Conservation (phyloP, 2,888 invertebrate species). For the Pseudoips prasinana region DNA sequence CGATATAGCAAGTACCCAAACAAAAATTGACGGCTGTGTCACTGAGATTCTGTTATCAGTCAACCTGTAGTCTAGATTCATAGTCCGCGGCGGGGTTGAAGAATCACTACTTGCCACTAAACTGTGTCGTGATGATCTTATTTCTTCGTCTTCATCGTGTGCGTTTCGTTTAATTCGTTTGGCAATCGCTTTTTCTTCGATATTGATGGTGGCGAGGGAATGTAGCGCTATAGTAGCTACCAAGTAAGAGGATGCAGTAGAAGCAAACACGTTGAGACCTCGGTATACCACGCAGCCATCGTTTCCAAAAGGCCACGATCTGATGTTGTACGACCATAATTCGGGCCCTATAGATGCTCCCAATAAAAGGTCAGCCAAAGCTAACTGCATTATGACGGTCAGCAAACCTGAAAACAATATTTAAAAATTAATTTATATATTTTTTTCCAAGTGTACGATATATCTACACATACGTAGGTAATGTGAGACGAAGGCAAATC, state of each 20-base stretch:
- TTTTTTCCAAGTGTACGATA: no score
- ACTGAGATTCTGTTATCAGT: constrained; percentile 69
- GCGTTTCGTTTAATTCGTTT: constrained; percentile 55
- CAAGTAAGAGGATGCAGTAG: constrained; percentile 81
- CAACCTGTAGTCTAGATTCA: constrained; percentile 79
- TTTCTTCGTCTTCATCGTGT: constrained; percentile 66
- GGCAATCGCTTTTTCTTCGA: constrained; percentile 63
- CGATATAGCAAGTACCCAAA: constrained; percentile 82
- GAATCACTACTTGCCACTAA: constrained; percentile 72
- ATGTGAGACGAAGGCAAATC: no score
- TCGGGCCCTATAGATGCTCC: constrained; percentile 73
- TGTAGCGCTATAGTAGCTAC: constrained; percentile 81
- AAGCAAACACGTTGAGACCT: constrained; percentile 79
- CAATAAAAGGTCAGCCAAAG: constrained; percentile 73
- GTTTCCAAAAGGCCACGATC: constrained; percentile 76
- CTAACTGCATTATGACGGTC: constrained; percentile 77
- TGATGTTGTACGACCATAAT: constrained; percentile 72
- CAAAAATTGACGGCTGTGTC: constrained; percentile 75
- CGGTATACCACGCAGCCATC: constrained; percentile 77
- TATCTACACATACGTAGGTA: no score
- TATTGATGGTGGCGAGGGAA: constrained; percentile 77
- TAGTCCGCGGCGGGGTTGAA: constrained; percentile 72
- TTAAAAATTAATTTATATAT: no score
- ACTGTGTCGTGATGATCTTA: constrained; percentile 72
- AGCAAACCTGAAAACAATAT: constrained; percentile 70